phyloP scores from a whole-genome alignment of 2,888 invertebrate species.

The Drosophila monieri region DNA sequence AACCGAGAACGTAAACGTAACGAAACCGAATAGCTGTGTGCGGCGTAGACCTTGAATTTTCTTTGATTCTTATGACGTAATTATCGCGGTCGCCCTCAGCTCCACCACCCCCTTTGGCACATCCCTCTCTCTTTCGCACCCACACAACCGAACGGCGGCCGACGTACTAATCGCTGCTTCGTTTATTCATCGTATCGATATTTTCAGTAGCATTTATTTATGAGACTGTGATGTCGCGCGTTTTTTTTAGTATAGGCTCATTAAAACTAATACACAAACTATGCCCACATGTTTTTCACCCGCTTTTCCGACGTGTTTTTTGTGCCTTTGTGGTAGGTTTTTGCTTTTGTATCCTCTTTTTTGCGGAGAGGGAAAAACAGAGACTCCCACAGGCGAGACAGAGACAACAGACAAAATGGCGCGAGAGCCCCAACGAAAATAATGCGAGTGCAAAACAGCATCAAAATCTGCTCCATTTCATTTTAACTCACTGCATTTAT shows the following conservation, averaged over 20 bases:
- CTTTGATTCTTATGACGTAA: constrained; percentile 83
- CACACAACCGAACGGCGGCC: constrained; percentile 56
- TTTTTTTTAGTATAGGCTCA: constrained; percentile 50
- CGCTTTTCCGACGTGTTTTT: constrained; percentile 11
- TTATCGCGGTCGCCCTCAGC: constrained; percentile 72
- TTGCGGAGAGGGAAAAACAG: constrained; percentile 67
- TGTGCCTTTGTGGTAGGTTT: constrained; percentile 29
- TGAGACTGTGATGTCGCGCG: constrained; percentile 61
- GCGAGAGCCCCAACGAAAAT: constrained; percentile 70
- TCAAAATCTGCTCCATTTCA: constrained; percentile 8
- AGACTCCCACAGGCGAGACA: constrained; percentile 30
- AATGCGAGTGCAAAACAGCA: constrained; percentile 51
- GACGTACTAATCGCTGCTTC: constrained; percentile 73
- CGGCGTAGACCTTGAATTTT: constrained; percentile 82
- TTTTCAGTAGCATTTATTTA: constrained; percentile 70
- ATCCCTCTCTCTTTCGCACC: constrained; percentile 14
- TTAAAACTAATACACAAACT: constrained; percentile 31
- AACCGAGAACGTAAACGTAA: constrained; percentile 61
- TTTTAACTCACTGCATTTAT: constrained; percentile 11
- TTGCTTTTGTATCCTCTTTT: constrained; percentile 44
- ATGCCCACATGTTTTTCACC: constrained; percentile 36
- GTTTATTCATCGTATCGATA: constrained; percentile 77
- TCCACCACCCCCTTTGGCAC: constrained; percentile 20
- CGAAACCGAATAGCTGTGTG: constrained; percentile 75
- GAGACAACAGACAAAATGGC: constrained; percentile 75